Evolutionary conservation across 2,888 invertebrate genomes (phyloP), one percentile per base, ranked within the genome.

Genomic region (Cyrtodaria siliqua): DNA sequence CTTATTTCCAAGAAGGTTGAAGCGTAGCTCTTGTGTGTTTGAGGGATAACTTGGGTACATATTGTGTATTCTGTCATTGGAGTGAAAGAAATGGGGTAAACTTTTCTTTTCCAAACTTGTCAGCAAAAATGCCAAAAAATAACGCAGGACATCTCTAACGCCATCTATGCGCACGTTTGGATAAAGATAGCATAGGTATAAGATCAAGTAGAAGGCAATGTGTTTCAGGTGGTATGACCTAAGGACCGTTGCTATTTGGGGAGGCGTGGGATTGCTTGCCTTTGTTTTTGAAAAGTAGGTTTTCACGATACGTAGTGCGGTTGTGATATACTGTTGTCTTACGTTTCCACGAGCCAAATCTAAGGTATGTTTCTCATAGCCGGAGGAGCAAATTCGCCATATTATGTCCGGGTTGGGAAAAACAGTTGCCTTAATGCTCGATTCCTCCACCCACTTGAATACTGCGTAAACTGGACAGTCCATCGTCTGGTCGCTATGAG

Each of bases 301-400:
- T 44, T 85, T 85, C 27, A 85, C 26, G 14, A 85, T 72, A 9
- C 82, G 71, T 33, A 81, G 72, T 0, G 84, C 81, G 1, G 84
- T 85, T 14, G 84, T 61, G 12, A 85, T 74, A 42, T 78, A 83
- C 18, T 53, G 49, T 27, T 72, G 62, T 27, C 71, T 64, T 23
- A 9, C 24, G n/a, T 69, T 38, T 6, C 60, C 57, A 9, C 70
- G 40, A 4, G 74, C 75, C 9, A 84, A 59, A 63, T 85, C 85
- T 1, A 79, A 49, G 16, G 77, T 83, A 38, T 81, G 78, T 59
- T 74, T 82, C 44, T 85, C 85, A 56, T 81, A 84, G 24, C 78
- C 81, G 16, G 76, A 79, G 1, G 82, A 75, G 40, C 74, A 72
- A 16, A 81, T 64, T 16, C 76, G 73, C 85, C 85, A 85, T 8